Evolutionary conservation across 2,888 invertebrate species (phyloP).

Genomic region (Sycophila texana): DNA sequence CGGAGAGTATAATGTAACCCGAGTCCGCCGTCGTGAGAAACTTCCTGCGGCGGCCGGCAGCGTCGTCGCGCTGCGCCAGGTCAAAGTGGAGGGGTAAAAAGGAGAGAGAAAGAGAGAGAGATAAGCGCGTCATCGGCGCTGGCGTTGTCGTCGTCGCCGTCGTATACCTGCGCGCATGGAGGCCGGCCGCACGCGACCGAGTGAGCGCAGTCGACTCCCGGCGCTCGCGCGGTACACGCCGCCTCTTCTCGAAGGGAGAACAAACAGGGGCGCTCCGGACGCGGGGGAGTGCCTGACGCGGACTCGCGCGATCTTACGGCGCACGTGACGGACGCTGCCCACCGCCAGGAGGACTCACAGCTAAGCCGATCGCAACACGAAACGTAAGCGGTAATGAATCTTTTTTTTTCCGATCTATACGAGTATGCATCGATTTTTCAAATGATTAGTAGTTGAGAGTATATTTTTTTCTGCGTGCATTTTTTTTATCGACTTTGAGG

Average conservation of each 20-base stretch:
- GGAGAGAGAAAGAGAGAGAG: conserved; percentile 28
- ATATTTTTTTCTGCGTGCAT: no score
- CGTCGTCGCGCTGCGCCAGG: conserved; percentile 16
- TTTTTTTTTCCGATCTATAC: no score
- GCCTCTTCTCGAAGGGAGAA: background rate
- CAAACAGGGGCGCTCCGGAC: background rate
- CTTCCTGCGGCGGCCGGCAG: conserved; percentile 39
- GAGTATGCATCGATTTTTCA: no score
- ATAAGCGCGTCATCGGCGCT: conserved; percentile 38
- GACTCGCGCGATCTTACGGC: no score
- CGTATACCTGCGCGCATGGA: conserved; percentile 17
- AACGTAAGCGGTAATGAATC: no score
- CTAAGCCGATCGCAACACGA: no score
- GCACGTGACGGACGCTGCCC: no score
- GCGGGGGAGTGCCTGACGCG: background rate
- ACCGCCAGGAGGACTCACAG: no score
- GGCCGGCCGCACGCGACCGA: conserved; percentile 12
- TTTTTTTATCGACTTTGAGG: no score
- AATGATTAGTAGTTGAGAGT: no score
- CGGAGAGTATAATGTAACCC: background rate
- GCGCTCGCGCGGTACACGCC: conserved; percentile 46
- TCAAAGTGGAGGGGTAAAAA: conserved; percentile 52
- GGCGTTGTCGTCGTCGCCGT: conserved; percentile 19
- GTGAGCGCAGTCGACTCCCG: conserved; percentile 52
- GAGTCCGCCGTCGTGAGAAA: conserved; percentile 47